Conservation (phyloP, 2,888 invertebrate species). For the Troides aeacus region DNA sequence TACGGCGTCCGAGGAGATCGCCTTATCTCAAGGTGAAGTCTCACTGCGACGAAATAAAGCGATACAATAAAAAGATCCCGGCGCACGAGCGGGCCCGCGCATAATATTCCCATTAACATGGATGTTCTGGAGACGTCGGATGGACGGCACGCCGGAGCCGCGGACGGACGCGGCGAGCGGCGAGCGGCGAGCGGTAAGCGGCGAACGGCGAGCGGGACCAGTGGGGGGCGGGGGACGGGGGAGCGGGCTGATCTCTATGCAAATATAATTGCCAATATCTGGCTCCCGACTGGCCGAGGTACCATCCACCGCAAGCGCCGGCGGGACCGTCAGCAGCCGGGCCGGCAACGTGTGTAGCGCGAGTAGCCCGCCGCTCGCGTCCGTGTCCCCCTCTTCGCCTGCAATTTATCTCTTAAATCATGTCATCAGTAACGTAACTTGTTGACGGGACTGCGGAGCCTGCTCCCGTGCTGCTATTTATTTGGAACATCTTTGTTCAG, state of each 20-base stretch:
- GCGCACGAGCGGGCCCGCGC: constrained; percentile 20
- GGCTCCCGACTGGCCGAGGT: constrained; percentile 38
- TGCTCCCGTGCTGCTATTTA: no score
- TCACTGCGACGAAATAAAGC: constrained; percentile 17
- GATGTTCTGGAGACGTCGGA: constrained; percentile 21
- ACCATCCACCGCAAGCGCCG: constrained; percentile 38
- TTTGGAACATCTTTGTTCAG: no score
- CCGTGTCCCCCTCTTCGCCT: no score
- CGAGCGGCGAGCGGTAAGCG: constrained; percentile 40
- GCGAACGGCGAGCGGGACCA: constrained; percentile 42
- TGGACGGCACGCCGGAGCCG: background rate
- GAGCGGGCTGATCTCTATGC: constrained; percentile 58
- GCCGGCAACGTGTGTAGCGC: no score
- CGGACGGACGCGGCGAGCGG: background rate
- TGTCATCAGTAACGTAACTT: no score
- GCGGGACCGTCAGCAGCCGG: no score
- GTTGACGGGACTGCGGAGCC: no score
- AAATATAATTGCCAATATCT: constrained; percentile 71
- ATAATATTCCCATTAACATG: constrained; percentile 34
- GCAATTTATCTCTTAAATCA: no score
- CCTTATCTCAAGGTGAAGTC: constrained; percentile 15
- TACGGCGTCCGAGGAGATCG: constrained; percentile 11
- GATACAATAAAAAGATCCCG: constrained; percentile 20
- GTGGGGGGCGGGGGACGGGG: constrained; percentile 35
- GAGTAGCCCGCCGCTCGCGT: no score